phyloP scores from a whole-genome alignment of 2,888 invertebrate genomes.

The Caenorhabditis parvicauda region DNA sequence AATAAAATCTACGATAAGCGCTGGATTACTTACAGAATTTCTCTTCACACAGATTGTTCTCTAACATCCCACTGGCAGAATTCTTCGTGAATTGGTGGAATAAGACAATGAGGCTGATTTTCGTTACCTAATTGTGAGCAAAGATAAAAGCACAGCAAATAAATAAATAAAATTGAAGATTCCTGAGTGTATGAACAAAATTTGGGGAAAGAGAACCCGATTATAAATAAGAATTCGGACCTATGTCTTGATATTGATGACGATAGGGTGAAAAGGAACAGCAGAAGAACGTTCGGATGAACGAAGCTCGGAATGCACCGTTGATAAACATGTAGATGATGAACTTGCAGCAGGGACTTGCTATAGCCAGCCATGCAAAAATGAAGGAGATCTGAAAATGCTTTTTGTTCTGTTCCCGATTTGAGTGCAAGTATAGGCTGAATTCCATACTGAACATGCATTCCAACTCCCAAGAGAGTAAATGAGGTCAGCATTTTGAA shows the following conservation, averaged over 20 bases:
- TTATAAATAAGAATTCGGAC: constrained; percentile 31
- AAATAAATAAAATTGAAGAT: too few species aligned
- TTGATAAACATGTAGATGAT: constrained; percentile 84
- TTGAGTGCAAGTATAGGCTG: not conserved
- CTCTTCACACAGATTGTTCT: too few species aligned
- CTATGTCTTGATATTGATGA: constrained; percentile 41
- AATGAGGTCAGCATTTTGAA: not conserved
- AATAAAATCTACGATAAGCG: too few species aligned
- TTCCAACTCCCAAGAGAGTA: not conserved
- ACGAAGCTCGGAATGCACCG: constrained; percentile 74
- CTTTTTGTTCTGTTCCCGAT: not conserved
- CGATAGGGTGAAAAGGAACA: constrained; percentile 26
- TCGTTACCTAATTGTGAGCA: too few species aligned
- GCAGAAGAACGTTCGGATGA: constrained; percentile 26
- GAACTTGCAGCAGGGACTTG: constrained; percentile 93
- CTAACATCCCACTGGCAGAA: too few species aligned
- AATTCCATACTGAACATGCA: not conserved
- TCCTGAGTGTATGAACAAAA: too few species aligned
- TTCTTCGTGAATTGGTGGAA: too few species aligned
- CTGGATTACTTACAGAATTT: too few species aligned
- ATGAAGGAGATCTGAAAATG: constrained; percentile 41
- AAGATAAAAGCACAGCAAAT: too few species aligned
- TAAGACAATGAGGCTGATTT: too few species aligned
- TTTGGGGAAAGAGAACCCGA: not conserved
- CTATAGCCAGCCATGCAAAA: constrained; percentile 87